phyloP scores from a whole-genome alignment of 2,797 vertebrate species.

The Hypotaenidia philippensis region DNA sequence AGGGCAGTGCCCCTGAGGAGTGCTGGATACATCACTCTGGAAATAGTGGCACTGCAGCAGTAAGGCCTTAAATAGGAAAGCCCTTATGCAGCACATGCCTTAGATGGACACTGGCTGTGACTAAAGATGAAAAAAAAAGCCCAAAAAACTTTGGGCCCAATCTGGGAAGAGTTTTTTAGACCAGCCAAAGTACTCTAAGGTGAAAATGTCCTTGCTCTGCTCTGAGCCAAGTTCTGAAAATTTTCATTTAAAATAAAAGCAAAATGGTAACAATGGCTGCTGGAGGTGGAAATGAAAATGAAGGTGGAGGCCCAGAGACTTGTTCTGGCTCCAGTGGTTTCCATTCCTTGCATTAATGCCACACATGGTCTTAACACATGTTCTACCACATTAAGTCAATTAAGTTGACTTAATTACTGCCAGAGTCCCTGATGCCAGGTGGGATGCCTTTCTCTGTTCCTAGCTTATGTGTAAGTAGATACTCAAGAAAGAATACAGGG shows the following conservation, averaged over 20 bases:
- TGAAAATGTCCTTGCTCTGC: neutral
- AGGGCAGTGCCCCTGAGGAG: neutral
- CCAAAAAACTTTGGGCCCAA: neutral
- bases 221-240: neutral
- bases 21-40: fast-evolving
- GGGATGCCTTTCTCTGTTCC: neutral
- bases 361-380: neutral
- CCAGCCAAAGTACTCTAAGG: neutral
- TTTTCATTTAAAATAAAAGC: neutral
- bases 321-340: neutral
- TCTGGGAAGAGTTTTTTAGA: neutral
- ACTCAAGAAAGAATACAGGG: neutral
- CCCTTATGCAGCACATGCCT: too few relatives aligned
- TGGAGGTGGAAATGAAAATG: neutral
- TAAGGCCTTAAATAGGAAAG: neutral
- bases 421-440: neutral
- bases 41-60: neutral
- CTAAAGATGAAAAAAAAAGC: neutral
- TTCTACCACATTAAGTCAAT: neutral
- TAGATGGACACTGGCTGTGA: fast-evolving
- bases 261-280: neutral
- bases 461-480: neutral
- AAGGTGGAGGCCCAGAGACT: neutral
- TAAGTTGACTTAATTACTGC: neutral
- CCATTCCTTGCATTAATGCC: neutral